phyloP scores from a whole-genome alignment of 2,888 invertebrate genomes.

The Helleia helle region DNA sequence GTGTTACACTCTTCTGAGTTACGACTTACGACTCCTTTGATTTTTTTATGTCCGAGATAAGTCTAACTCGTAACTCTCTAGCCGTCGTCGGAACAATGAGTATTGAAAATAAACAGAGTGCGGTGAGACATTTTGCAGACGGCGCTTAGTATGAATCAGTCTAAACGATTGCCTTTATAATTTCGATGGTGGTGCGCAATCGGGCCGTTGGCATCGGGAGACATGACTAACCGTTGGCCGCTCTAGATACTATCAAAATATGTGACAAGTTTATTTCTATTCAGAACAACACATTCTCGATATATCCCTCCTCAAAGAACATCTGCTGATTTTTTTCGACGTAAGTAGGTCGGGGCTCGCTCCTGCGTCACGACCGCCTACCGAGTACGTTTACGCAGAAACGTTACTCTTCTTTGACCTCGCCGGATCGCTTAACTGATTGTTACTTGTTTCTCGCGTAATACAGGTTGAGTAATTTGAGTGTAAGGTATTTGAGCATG shows the following conservation, averaged over 20 bases:
- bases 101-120: slow-evolving; percentile 46
- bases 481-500: too few species aligned
- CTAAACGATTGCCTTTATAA: slow-evolving; percentile 67
- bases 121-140: slow-evolving; percentile 72
- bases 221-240: slow-evolving; percentile 67
- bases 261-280: slow-evolving; percentile 75
- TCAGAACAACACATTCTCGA: slow-evolving; percentile 69
- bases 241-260: slow-evolving; percentile 74
- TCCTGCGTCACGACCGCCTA: slow-evolving; percentile 54
- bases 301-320: slow-evolving; percentile 63
- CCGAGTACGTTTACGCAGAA: slow-evolving; percentile 61
- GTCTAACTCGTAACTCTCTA: slow-evolving; percentile 14
- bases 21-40: slow-evolving; percentile 15
- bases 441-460: neutral
- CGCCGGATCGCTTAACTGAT: slow-evolving; percentile 19
- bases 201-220: slow-evolving; percentile 69
- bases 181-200: slow-evolving; percentile 42
- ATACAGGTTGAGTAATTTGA: too few species aligned
- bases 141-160: slow-evolving; percentile 69
- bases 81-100: slow-evolving; percentile 21
- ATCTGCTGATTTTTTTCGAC: slow-evolving; percentile 71
- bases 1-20: slow-evolving; percentile 25
- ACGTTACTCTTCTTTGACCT: slow-evolving; percentile 44
- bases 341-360: slow-evolving; percentile 71
- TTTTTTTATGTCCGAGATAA: slow-evolving; percentile 13